Evolutionary conservation across 2,888 invertebrate species (phyloP).

Genomic region (Ectropis crepuscularia): DNA sequence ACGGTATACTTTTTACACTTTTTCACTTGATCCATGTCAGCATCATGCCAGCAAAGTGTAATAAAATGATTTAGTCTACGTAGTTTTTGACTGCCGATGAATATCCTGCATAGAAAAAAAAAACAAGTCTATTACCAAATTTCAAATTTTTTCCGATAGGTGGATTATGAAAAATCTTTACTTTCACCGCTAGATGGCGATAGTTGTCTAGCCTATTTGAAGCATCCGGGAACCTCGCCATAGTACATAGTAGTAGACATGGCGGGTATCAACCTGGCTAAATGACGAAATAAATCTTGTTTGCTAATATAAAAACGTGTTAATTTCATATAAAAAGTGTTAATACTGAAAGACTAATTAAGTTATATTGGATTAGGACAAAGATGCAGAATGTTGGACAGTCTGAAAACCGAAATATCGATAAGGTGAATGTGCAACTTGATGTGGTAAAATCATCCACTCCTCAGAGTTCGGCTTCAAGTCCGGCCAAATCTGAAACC

Average conservation of each 20-base stretch:
- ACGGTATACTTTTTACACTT: too few relatives aligned
- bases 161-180: conserved; percentile 71
- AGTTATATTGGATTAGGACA: conserved; percentile 87
- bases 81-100: background rate
- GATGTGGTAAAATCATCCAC: conserved; percentile 90
- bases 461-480: conserved; percentile 93
- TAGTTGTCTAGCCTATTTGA: conserved; percentile 84
- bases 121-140: conserved; percentile 45
- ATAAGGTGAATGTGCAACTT: conserved; percentile 90
- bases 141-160: conserved; percentile 67
- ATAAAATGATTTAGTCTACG: too few relatives aligned
- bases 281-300: conserved; percentile 86
- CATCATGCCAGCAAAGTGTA: too few relatives aligned
- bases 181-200: conserved; percentile 75
- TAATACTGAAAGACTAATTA: conserved; percentile 83
- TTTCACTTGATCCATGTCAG: too few relatives aligned
- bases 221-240: conserved; percentile 89
- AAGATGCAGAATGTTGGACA: conserved; percentile 97
- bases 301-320: conserved; percentile 84
- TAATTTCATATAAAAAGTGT: conserved; percentile 83
- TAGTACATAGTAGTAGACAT: conserved; percentile 92
- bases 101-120: conserved; percentile 16
- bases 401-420: conserved; percentile 93
- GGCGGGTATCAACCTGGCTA: conserved; percentile 90
- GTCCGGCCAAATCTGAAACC: conserved; percentile 93